Evolutionary conservation across 2,797 vertebrate species (phyloP).

Genomic region (Amblyraja radiata): DNA sequence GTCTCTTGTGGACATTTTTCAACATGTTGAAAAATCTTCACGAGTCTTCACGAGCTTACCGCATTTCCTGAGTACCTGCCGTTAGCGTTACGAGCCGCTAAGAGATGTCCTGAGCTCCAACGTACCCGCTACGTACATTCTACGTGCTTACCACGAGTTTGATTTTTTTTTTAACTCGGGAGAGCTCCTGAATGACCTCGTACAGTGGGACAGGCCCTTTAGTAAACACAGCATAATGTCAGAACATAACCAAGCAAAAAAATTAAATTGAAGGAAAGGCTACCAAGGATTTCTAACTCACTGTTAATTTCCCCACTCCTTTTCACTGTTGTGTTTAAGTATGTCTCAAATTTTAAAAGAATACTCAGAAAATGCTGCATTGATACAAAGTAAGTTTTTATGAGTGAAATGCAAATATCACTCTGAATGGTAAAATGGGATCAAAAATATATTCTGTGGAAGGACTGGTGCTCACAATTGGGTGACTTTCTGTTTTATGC

Average conservation of each 20-base stretch:
- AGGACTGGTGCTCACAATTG: neutral
- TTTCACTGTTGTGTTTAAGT: neutral
- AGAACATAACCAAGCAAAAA: neutral
- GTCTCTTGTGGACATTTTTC: too few species aligned
- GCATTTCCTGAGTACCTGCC: too few species aligned
- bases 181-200: too few species aligned
- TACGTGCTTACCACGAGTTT: too few species aligned
- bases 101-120: too few species aligned
- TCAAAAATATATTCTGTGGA: neutral
- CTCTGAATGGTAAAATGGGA: neutral
- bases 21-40: too few species aligned
- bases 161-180: too few species aligned
- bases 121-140: too few species aligned
- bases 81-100: too few species aligned
- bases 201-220: neutral
- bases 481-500: too few species aligned
- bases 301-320: neutral
- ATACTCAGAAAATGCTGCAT: neutral
- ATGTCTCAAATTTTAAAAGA: neutral
- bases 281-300: neutral
- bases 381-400: neutral
- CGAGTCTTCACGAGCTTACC: too few species aligned
- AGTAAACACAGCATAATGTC: neutral
- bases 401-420: neutral
- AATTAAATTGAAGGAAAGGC: neutral